Conservation (phyloP, 2,888 invertebrate genomes). For the Watsonalla binaria region DNA sequence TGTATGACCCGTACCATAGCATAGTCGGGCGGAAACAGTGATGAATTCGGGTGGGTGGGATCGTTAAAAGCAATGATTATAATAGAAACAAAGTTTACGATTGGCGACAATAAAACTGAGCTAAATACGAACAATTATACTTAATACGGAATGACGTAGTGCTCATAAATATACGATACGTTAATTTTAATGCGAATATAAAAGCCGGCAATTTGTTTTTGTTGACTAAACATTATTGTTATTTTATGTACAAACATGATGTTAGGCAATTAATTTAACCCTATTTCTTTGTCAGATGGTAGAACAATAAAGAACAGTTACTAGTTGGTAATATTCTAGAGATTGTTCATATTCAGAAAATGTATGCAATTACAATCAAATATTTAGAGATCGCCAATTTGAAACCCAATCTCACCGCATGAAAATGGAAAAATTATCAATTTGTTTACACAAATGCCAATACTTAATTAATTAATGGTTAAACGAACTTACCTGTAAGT, state of each 20-base stretch:
- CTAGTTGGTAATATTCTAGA: no score
- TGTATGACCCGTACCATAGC: neutral
- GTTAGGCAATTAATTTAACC: neutral
- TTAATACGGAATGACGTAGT: conserved; percentile 34
- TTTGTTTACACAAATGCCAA: no score
- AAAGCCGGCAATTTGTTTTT: conserved; percentile 24
- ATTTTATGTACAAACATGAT: neutral
- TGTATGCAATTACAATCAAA: no score
- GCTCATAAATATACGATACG: conserved; percentile 38
- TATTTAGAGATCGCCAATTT: no score
- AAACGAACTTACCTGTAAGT: no score
- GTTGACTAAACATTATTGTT: conserved; percentile 15
- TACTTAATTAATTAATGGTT: no score
- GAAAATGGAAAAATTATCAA: no score
- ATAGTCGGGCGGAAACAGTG: conserved; percentile 7
- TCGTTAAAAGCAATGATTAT: conserved; percentile 23
- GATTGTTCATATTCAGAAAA: no score
- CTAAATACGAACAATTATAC: conserved; percentile 33
- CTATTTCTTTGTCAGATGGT: neutral
- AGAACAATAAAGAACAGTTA: no score
- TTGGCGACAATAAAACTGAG: conserved; percentile 38
- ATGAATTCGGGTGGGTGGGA: conserved; percentile 14
- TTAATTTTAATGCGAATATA: conserved; percentile 40
- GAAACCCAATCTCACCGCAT: no score
- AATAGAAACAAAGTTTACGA: conserved; percentile 42